Conservation (phyloP, 2,888 invertebrate genomes). For the Leptinotarsa juncta region DNA sequence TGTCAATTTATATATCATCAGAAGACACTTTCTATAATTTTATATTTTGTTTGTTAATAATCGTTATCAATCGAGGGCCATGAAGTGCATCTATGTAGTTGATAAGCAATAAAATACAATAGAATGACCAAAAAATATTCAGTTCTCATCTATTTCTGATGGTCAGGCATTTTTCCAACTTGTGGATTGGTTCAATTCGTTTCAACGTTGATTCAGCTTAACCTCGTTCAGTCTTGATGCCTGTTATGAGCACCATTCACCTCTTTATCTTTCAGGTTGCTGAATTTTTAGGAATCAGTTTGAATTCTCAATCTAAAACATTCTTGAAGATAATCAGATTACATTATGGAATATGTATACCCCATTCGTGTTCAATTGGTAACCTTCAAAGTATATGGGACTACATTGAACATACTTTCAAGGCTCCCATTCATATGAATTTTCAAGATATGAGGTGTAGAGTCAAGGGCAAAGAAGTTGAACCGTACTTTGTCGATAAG, state of each 20-base stretch:
- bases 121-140: too few relatives aligned
- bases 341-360: constrained; percentile 49
- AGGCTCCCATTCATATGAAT: constrained; percentile 43
- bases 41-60: too few relatives aligned
- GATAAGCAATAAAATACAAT: too few relatives aligned
- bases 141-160: too few relatives aligned
- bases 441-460: constrained; percentile 45
- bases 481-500: constrained; percentile 42
- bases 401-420: constrained; percentile 47
- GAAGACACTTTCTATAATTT: too few relatives aligned
- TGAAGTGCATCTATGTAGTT: too few relatives aligned
- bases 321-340: constrained; percentile 35
- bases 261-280: constrained; percentile 33
- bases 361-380: constrained; percentile 47
- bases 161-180: too few relatives aligned
- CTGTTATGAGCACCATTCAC: not conserved
- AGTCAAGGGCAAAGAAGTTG: constrained; percentile 42
- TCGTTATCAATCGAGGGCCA: too few relatives aligned
- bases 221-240: too few relatives aligned
- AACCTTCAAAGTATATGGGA: constrained; percentile 51
- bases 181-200: too few relatives aligned
- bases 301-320: constrained; percentile 29
- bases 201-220: too few relatives aligned
- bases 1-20: too few relatives aligned
- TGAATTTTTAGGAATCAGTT: constrained; percentile 28